A percentile compares a stretch with the other conserved stretches of the same genome.
phyloP scores from a whole-genome alignment of 2,888 invertebrate species.

The Melinopterus prodromus region DNA sequence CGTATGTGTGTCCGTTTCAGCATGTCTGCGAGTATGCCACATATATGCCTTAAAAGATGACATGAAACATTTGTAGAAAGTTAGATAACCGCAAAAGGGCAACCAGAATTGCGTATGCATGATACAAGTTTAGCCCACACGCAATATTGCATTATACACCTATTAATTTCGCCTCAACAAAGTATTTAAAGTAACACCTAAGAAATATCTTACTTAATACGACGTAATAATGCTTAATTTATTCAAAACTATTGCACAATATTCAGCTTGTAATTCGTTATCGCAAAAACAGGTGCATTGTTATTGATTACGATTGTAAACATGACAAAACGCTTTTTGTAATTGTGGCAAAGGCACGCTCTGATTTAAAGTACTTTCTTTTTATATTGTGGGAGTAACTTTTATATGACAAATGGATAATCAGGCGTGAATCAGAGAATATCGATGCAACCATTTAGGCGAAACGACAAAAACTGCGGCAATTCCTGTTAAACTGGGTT shows the following conservation, averaged over 20 bases:
- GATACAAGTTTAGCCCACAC: not conserved
- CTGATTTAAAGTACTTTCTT: not conserved
- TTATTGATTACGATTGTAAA: not conserved
- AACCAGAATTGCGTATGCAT: slow-evolving; percentile 12
- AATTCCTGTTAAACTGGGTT: not conserved
- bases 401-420: not conserved
- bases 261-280: not conserved
- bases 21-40: not conserved
- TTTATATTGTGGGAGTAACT: not conserved
- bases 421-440: not conserved
- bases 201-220: too few relatives aligned
- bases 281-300: not conserved
- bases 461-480: not conserved
- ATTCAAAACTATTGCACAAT: not conserved
- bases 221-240: not conserved
- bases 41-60: slow-evolving; percentile 21
- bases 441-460: not conserved
- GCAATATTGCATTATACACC: not conserved
- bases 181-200: too few relatives aligned
- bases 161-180: not conserved
- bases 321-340: not conserved
- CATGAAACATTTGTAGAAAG: slow-evolving; percentile 25
- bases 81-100: slow-evolving; percentile 21
- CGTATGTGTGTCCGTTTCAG: not conserved
- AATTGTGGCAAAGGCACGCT: not conserved